These are phyloP conservation scores for Hystrix brachyura DNA, from an alignment of 2,113 vertebrate species.

Conservation along the genomic window DNA sequence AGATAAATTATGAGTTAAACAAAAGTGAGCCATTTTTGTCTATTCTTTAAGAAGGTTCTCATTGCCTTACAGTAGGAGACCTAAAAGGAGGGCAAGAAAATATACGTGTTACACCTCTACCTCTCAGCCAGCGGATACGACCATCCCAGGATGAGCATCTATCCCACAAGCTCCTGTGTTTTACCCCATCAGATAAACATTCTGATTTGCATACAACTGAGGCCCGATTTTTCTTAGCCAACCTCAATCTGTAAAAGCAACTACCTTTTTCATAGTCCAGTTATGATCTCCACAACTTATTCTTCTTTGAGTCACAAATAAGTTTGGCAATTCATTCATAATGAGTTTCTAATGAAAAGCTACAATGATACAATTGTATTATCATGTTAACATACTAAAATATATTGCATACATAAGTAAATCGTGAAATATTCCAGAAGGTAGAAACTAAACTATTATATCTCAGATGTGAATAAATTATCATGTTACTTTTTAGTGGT, in stretches of 20 bases:
- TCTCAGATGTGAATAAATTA: conserved; percentile 23
- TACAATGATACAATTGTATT: not conserved
- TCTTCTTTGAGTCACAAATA: conserved; percentile 27
- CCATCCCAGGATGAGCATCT: not conserved
- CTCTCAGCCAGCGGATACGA: too few relatives aligned
- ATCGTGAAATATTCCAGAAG: conserved; percentile 6
- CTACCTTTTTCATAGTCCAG: not conserved
- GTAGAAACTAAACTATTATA: not conserved
- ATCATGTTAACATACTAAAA: not conserved
- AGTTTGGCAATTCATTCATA: not conserved
- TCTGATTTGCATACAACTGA: not conserved
- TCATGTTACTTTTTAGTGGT: not conserved
- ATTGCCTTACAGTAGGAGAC: not conserved
- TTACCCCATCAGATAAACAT: not conserved
- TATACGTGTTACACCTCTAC: not conserved
- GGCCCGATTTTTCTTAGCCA: not conserved
- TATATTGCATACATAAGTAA: conserved; percentile 21
- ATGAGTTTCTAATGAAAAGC: conserved; percentile 48
- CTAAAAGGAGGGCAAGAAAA: not conserved
- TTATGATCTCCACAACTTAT: not conserved
- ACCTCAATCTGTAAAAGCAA: not conserved
- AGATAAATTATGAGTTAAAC: conserved; percentile 10
- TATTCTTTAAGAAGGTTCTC: not conserved
- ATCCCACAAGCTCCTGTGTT: not conserved
- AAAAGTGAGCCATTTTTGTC: not conserved